Base-by-base conservation (phyloP, 2,797 vertebrate species). In the Microctenopoma stevenorrisi region DNA sequence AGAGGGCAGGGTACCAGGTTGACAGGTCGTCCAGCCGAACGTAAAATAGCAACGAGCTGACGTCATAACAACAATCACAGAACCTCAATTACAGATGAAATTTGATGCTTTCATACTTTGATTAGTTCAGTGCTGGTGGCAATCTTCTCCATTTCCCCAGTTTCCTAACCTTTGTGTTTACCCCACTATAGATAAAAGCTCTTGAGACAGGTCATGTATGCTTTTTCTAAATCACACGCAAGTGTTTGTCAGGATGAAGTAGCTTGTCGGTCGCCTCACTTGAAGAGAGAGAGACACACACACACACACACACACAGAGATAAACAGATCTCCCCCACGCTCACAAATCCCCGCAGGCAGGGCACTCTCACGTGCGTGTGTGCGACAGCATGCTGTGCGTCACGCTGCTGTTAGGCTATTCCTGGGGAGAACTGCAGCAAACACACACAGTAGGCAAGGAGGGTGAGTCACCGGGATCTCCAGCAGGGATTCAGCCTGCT, bases 401-500 rank as follows among this genome's bases (percentile, higher is more conserved):
- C 76, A 79, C 7, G 65, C 70, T 68, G 65, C 72, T 82, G 57
- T 65, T 52, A 40, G 78, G 77, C 60, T 62, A 58, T 54, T 72
- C 81, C 78, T 13, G 10, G 25, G 57, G 74, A 50, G 53, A 74
- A 43, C 4, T 53, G 42, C 63, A 64, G 72, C 59, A 78, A 72
- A 77, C 76, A 68, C 54, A 50, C 67, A 57, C 55, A 66, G 37
- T 62, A 1, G 25, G 40, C 54, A 25, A 0, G 14, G 14, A 49
- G 63, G 52, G 47, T 80, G 72, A 82, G 30, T 86, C 84, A 85
- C 57, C 3, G 0, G 78, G 65, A 47, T 55, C 68, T 73, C 57
- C 68, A 9, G 54, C 30, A 58, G 63, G 68, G 64, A 56, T 78
- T 58, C 59, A 25, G 48, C 49, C 57, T 26, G 59, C 33, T 47